Conservation (phyloP, 2,888 invertebrate species). For the Agrotis puta region DNA sequence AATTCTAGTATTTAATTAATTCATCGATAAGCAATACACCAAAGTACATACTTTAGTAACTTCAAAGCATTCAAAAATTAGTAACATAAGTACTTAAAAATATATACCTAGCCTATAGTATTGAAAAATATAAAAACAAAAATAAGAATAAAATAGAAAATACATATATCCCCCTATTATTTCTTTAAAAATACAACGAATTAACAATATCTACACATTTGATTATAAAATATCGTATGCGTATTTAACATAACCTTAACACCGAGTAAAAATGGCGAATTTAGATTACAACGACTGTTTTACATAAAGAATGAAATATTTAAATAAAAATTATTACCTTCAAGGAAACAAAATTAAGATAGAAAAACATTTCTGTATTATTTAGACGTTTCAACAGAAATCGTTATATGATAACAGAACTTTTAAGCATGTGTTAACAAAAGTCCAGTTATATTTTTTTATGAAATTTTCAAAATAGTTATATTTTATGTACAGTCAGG, state of each 20-base stretch:
- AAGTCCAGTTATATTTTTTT: constrained; percentile 31
- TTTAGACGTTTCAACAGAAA: constrained; percentile 5
- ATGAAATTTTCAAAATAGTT: constrained; percentile 23
- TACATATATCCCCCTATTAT: not conserved
- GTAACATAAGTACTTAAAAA: constrained; percentile 10
- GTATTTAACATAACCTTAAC: constrained; percentile 39
- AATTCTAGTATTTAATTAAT: not conserved
- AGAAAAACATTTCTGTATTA: constrained; percentile 13
- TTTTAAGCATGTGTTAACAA: constrained; percentile 2
- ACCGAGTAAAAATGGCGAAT: constrained; percentile 62
- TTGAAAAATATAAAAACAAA: not conserved
- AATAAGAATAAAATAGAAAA: not conserved
- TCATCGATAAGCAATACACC: not conserved
- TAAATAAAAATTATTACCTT: constrained; percentile 28
- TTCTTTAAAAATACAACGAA: constrained; percentile 60
- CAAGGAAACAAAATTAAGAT: constrained; percentile 26
- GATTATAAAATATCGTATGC: constrained; percentile 44
- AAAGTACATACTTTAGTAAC: constrained; percentile 2
- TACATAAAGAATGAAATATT: constrained; percentile 37
- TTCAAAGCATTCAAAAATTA: not conserved
- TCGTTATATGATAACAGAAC: constrained; percentile 27
- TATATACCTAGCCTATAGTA: constrained; percentile 18
- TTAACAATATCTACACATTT: constrained; percentile 36
- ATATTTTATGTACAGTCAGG: not conserved
- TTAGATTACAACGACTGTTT: constrained; percentile 70